Evolutionary conservation across 2,113 vertebrate genomes (phyloP), one percentile per base, ranked within the genome.

Genomic region (Baryphthengus martii): DNA sequence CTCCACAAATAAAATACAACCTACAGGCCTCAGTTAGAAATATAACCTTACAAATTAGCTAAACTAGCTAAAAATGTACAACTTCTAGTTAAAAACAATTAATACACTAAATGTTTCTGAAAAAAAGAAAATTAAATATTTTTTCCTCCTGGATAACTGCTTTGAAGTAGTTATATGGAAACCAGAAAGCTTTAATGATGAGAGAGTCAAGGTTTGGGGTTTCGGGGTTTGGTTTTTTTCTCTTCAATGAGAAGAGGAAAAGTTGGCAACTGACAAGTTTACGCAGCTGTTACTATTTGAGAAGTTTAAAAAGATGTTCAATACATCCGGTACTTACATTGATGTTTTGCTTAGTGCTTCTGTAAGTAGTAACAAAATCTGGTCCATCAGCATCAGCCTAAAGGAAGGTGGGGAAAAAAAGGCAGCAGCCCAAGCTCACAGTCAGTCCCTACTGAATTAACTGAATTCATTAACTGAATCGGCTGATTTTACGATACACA

Each of bases 361-460:
- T 97, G 93, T 99, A 98, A 86, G 92, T 26, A 6, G 98, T 97
- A 80, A 97, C 97, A 98, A 99, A 99, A 89, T 98, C 97, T 13
- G 99, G 99, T 40, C 98, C 98, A 44, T 97, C 97, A 81, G 96
- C 96, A 95, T 99, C 98, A 52, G 99, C 99, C 99, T 99, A 95
- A 73, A 58, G 77, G 90, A 55, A 15, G 5, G 33, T 10, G 24
- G 7, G 16, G 17, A 13, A 20, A 20, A 24, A 53, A 86, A 49
- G n/a, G n/a, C n/a, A 37, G 79, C 53, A 68, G 8, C 13, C 21
- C 45, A 40, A 20, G 10, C 4, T 42, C 39, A 59, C 0, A 4
- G 14, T 78, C 74, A 62, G 8, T 29, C 21, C 52, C 35, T 52
- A 10, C 1, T 58, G 31, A 65, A 68, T 73, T 39, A 63, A n/a